phyloP scores from a whole-genome alignment of 2,113 vertebrate species.

The Pygoscelis adeliae region DNA sequence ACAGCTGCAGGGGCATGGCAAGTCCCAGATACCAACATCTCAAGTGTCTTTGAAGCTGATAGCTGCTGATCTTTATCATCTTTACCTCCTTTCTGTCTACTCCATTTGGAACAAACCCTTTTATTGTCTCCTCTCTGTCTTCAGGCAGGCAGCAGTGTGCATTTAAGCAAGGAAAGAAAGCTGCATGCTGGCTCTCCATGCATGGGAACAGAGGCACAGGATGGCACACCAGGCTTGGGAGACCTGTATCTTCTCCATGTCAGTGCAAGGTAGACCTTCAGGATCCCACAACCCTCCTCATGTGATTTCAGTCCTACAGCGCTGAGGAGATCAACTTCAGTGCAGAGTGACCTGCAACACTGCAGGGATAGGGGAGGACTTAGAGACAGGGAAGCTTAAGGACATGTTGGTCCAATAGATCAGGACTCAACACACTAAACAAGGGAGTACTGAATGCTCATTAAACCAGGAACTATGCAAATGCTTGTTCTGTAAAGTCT shows the following conservation, averaged over 20 bases:
- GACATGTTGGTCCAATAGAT: neutral
- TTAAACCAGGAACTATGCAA: neutral
- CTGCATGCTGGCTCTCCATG: fast-evolving
- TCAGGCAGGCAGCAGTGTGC: neutral
- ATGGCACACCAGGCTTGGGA: neutral
- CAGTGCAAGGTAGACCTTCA: neutral
- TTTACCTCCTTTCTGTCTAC: neutral
- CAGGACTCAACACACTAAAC: neutral
- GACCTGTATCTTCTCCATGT: neutral
- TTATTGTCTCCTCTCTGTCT: neutral
- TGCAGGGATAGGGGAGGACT: neutral
- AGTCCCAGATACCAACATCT: neutral
- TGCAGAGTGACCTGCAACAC: neutral
- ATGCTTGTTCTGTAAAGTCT: neutral
- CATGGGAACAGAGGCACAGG: neutral
- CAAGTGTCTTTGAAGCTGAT: neutral
- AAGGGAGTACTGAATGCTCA: neutral
- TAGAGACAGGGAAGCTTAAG: neutral
- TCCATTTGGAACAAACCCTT: neutral
- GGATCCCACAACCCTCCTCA: neutral
- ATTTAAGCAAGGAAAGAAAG: neutral
- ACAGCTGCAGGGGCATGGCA: neutral
- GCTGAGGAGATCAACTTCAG: neutral
- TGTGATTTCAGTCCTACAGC: neutral
- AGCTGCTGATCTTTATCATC: neutral